Base-by-base conservation (phyloP, 2,888 invertebrate species). In the Spodoptera littoralis region DNA sequence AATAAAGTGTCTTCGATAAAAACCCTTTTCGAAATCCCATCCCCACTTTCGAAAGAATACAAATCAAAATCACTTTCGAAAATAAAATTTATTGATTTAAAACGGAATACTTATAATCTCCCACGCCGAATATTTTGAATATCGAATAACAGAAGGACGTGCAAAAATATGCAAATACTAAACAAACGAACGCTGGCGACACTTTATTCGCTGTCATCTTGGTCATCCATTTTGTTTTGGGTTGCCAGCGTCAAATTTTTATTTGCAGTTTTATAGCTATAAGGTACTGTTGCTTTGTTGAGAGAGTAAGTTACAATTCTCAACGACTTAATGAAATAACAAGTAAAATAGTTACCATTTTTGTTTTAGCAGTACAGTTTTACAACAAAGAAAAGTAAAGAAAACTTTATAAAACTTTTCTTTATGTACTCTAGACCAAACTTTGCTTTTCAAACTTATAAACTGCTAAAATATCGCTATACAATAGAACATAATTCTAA, bases 151-250 rank as follows among this genome's bases (percentile, higher is more conserved):
- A 73, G 72, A 51, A 56, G 75, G 62, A 56, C 50, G 66, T 56
- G 55, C 60, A 60, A 76, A 75, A 69, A 75, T 81, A 83, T 84
- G 81, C 76, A 82, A 82, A 84, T 83, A 65, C 68, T 77, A 81
- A 78, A 81, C 79, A 84, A 84, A 82, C 77, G 67, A 27, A 76
- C 48, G 54, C 61, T 69, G 73, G 73, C 64, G 81, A 84, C 85
- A 84, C 79, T 84, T 86, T 86, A 85, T 85, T 81, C 69, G 60
- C 77, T 82, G 83, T 81, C 84, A 75, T 78, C 76, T 76, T 73
- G 69, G 68, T 63, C 71, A 70, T 79, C 60, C 76, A 76, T 79
- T 77, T 76, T 74, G 59, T 73, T 70, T 62, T 47, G 71, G 51
- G 74, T 65, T 76, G 58, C 78, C 76, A 51, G 65, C 27, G 53